Conservation (phyloP, 1,140 invertebrate species). For the Pentalonia nigronervosa region DNA sequence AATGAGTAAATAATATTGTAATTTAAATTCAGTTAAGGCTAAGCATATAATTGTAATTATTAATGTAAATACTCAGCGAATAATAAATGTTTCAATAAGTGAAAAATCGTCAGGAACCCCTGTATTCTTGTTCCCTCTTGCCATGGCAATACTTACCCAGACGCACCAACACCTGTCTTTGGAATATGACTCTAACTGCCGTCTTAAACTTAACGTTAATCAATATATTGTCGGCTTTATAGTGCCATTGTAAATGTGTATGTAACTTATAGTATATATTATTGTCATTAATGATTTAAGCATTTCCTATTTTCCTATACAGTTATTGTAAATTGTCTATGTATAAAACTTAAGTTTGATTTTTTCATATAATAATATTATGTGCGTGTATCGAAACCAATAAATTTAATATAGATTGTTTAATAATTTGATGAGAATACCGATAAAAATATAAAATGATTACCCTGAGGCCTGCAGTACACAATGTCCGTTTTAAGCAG, state of each 20-base stretch:
- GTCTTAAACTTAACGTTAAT: background rate
- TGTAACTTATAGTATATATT: background rate
- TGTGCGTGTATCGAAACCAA: background rate
- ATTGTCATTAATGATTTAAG: background rate
- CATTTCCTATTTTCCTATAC: background rate
- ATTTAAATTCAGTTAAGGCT: background rate
- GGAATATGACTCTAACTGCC: background rate
- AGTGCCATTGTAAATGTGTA: background rate
- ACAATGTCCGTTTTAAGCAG: too few relatives aligned
- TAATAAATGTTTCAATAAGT: background rate
- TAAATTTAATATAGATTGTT: background rate
- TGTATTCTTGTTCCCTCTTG: background rate
- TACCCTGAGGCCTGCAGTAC: too few relatives aligned
- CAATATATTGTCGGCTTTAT: background rate
- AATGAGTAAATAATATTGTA: background rate
- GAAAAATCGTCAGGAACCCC: background rate
- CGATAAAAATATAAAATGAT: background rate
- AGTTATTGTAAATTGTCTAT: background rate
- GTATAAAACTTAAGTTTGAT: constrained; percentile 4
- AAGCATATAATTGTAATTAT: background rate
- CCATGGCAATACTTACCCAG: background rate
- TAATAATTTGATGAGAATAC: background rate
- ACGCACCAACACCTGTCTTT: background rate
- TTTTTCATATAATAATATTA: background rate
- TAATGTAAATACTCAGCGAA: background rate